Evolutionary conservation across 2,888 invertebrate species (phyloP).

Genomic region (Eudemis profundana): DNA sequence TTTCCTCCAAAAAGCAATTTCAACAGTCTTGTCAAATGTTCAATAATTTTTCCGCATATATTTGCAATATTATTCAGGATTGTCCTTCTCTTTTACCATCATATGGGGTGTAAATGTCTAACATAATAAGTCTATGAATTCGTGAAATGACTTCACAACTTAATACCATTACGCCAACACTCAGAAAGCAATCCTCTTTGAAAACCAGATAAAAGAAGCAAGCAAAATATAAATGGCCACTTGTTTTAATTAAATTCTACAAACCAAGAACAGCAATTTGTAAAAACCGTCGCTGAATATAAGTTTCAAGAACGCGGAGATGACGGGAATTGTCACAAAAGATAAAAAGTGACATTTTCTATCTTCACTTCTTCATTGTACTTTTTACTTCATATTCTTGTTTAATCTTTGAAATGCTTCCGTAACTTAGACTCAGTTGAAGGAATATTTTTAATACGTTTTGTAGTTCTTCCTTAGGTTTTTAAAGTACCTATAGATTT

Average conservation of each 20-base stretch:
- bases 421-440: background rate
- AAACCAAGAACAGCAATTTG: constrained; percentile 9
- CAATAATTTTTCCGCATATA: too few relatives aligned
- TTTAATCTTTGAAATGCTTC: background rate
- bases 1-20: too few relatives aligned
- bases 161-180: background rate
- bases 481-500: too few relatives aligned
- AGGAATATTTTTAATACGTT: too few relatives aligned
- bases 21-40: too few relatives aligned
- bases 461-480: too few relatives aligned
- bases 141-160: background rate
- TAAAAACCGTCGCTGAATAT: constrained; percentile 12
- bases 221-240: constrained; percentile 7
- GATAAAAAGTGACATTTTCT: background rate
- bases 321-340: constrained; percentile 4
- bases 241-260: constrained; percentile 35
- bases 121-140: too few relatives aligned
- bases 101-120: too few relatives aligned
- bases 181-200: constrained; percentile 15
- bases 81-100: too few relatives aligned
- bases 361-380: background rate
- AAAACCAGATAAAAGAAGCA: constrained; percentile 11
- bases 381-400: background rate
- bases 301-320: background rate
- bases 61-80: too few relatives aligned